Evolutionary conservation across 1,140 invertebrate species (phyloP).

Genomic region (Bombus superbus): DNA sequence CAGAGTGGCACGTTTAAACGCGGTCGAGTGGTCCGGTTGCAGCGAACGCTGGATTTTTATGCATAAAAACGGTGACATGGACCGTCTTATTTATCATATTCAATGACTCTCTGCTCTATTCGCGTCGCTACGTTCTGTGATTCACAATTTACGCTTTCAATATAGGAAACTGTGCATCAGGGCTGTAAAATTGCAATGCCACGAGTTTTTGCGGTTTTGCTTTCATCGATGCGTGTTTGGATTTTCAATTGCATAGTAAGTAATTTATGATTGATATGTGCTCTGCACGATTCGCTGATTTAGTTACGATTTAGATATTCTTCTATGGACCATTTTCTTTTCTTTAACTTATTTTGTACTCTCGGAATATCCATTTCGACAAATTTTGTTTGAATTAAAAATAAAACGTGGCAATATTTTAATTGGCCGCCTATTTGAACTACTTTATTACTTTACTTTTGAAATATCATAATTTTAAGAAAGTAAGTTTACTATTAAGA

Average conservation of each 20-base stretch:
- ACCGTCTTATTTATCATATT: conserved; percentile 2
- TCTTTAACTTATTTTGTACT: not conserved
- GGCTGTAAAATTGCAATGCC: not conserved
- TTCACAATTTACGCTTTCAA: not conserved
- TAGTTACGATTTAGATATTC: not conserved
- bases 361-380: no score
- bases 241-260: no score
- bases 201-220: not conserved
- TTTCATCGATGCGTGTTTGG: no score
- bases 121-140: not conserved
- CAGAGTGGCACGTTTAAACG: conserved; percentile 12
- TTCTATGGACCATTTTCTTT: not conserved
- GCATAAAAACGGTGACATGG: not conserved
- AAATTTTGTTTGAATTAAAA: not conserved
- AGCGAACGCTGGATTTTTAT: not conserved
- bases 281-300: not conserved
- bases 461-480: no score
- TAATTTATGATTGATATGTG: not conserved
- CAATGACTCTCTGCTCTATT: not conserved
- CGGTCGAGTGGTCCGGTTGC: conserved; percentile 24
- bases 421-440: no score
- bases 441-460: no score
- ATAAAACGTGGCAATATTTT: no score
- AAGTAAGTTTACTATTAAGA: no score
- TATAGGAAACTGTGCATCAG: no score